Evolutionary conservation across 2,888 invertebrate species (phyloP).

Genomic region (Allolobophora icterica): DNA sequence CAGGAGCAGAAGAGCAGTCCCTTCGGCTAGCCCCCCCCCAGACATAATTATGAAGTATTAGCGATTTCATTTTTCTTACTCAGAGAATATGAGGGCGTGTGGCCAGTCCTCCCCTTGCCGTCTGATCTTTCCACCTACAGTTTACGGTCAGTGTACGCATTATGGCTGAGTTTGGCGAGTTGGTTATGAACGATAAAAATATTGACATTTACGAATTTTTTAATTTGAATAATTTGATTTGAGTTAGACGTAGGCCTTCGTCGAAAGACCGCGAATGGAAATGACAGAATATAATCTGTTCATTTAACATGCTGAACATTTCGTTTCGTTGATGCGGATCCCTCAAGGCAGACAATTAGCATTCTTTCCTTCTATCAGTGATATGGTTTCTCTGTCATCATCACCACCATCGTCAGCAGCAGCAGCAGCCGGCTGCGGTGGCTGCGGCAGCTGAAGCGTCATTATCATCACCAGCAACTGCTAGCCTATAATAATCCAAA

Average conservation of each 20-base stretch:
- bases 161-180: too few species aligned
- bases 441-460: background rate
- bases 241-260: background rate
- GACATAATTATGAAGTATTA: background rate
- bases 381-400: background rate
- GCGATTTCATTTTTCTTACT: too few species aligned
- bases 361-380: conserved; percentile 1
- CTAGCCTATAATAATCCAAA: background rate
- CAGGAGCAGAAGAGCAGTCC: too few species aligned
- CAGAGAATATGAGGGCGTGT: too few species aligned
- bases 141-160: too few species aligned
- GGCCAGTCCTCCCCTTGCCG: too few species aligned
- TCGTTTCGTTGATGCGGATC: background rate
- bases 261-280: background rate
- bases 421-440: background rate
- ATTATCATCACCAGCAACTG: too few species aligned
- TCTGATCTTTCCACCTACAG: too few species aligned
- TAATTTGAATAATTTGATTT: background rate
- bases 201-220: background rate
- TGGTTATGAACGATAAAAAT: too few species aligned
- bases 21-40: too few species aligned
- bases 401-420: too few species aligned
- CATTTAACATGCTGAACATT: conserved; percentile 6
- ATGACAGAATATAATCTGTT: background rate
- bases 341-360: conserved; percentile 8